Evolutionary conservation across 2,888 invertebrate genomes (phyloP), one percentile per base, ranked within the genome.

Genomic region (Nemotelus pantherinus): DNA sequence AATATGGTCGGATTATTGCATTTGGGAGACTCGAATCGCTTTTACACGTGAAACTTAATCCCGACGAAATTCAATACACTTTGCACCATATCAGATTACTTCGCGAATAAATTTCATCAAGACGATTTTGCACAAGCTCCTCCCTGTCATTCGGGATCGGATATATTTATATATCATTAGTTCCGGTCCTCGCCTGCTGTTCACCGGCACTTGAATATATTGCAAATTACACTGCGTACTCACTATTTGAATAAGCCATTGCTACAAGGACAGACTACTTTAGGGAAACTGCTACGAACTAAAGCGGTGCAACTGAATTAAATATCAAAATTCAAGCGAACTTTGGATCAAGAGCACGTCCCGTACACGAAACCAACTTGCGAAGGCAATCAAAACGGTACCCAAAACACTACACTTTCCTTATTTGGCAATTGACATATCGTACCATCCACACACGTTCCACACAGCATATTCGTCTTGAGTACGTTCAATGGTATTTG

Each of bases 181-280:
- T n/a, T 3, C 45, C 41, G n/a, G 10, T 45, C 67, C 25, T 25
- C 39, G 67, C 67, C 67, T 67, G 65, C 48, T 67, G 58, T 67
- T 44, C n/a, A 77, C 78, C 78, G 78, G 78, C 67, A 72, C 57
- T 71, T 71, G 43, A 60, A 45, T 71, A 47, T 58, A 43, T 64
- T 53, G 53, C 43, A 64, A 71, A 76, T 57, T 65, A 72, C 58
- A 47, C 7, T 6, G 60, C 7, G 39, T 47, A 78, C 78, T 76
- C 74, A 78, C 78, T 78, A 57, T 78, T 78, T 41, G 78, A 77
- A 74, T 78, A 78, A 60, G 78, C 78, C 78, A 78, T 78, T 57
- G 72, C 43, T 70, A 45, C 57, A 2, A 5, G 25, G 44, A 43
- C 25, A 44, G 43, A 72, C 57, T 58, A 72, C 58, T 44, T 9